Base-by-base conservation (phyloP, 2,888 invertebrate species). In the Icerya purchasi region DNA sequence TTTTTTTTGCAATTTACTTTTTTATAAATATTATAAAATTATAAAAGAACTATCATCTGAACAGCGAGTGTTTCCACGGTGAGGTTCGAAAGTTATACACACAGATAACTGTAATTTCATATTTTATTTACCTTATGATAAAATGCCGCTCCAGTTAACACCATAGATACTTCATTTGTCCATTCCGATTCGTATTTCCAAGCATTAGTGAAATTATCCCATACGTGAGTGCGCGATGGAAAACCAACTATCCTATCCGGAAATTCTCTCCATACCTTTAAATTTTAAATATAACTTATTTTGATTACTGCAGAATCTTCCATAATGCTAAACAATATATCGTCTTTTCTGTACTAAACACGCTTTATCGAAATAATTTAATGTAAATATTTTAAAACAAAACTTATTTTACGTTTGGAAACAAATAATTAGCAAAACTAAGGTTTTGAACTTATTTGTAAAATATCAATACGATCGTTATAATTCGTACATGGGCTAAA, bases 171-270 rank as follows among this genome's bases (percentile, higher is more conserved):
- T 71, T 90, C 83, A 71, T 93, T 94, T 51, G 90, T 92, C 94
- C 94, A 96, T 74, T 96, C 94, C 23, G 92, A 93, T 74, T 94
- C 91, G 70, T 96, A 96, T 65, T 82, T 83, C 91, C 92, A 96
- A 62, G 82, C 80, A 66, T 75, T 75, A 0, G 89, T 90, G 3
- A 74, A 73, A 72, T 93, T 93, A 70, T 93, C 90, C 90, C 90
- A 93, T 24, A 89, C 80, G 72, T 96, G 94, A 59, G 91, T 85
- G 25, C 96, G 79, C 51, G 93, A 92, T 22, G 94, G 94, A 73
- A 93, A 96, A 3, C 96, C 94, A 62, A 96, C 93, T 66, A 96
- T 87, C 60, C 94, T 78, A 71, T 94, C 94, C 1, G 94, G 90
- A 74, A 92, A 93, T 75, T 96, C 94, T 61, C 92, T 77, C 96